Evolutionary conservation across 2,113 vertebrate species (phyloP).

Genomic region (Lasiurus borealis): DNA sequence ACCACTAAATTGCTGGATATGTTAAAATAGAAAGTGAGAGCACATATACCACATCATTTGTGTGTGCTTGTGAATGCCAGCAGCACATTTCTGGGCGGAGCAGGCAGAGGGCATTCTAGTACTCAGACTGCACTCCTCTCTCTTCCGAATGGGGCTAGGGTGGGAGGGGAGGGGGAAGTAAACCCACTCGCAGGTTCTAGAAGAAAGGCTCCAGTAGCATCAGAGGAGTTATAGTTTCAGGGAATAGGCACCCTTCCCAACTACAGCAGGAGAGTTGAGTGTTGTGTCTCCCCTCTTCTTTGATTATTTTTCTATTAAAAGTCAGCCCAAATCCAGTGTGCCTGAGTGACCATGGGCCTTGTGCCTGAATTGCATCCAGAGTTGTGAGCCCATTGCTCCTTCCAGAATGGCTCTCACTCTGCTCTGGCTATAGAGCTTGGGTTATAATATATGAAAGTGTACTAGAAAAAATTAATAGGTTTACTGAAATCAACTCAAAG

Average conservation of each 20-base stretch:
- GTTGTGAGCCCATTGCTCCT: constrained; percentile 53
- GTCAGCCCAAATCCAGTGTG: accelerated
- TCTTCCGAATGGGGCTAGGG: neutral
- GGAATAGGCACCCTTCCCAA: constrained; percentile 57
- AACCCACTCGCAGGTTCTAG: neutral
- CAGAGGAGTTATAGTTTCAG: neutral
- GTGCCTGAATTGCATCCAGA: neutral
- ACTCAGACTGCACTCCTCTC: neutral
- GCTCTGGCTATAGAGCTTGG: neutral
- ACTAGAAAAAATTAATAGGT: neutral
- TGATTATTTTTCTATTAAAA: neutral
- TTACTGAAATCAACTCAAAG: neutral
- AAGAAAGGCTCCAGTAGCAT: neutral
- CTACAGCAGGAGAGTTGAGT: constrained; percentile 15
- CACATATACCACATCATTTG: constrained; percentile 52
- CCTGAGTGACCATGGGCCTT: neutral
- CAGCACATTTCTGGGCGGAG: neutral
- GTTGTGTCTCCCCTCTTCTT: neutral
- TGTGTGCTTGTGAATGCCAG: constrained; percentile 47
- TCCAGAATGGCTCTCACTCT: constrained; percentile 69
- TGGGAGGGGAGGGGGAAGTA: neutral
- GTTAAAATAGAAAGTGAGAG: constrained; percentile 80
- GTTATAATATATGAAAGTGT: constrained; percentile 12
- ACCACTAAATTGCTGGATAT: constrained; percentile 79
- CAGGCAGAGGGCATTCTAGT: constrained; percentile 59